These are phyloP conservation scores for Lepidothrix coronata DNA, from an alignment of 2,113 vertebrate genomes.

Conservation along the genomic window DNA sequence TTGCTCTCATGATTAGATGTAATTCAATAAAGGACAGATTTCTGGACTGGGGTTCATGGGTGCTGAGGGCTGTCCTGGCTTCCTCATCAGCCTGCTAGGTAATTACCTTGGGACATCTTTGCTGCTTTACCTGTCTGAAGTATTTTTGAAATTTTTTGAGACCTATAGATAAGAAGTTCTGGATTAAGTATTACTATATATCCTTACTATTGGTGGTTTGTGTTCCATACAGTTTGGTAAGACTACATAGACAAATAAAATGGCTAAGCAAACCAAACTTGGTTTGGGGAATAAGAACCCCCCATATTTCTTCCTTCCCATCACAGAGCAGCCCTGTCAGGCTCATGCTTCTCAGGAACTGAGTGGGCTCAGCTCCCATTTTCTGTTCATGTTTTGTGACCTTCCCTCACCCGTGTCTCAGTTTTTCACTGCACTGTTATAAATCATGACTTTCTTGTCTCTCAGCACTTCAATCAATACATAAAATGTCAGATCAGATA, in stretches of 20 bases:
- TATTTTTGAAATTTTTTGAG: not conserved
- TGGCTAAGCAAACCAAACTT: not conserved
- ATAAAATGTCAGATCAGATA: constrained; percentile 19
- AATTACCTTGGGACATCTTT: not conserved
- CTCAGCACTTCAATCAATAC: constrained; percentile 14
- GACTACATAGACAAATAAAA: not conserved
- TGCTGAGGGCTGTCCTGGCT: not conserved
- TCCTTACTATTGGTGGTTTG: not conserved
- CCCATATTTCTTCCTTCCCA: not conserved
- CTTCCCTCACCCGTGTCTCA: not conserved
- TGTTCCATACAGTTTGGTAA: not conserved
- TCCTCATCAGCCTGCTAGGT: not conserved
- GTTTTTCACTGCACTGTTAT: not conserved
- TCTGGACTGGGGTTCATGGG: not conserved
- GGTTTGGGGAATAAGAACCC: not conserved
- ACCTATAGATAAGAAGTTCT: not conserved
- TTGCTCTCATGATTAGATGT: not conserved
- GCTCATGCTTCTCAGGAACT: not conserved
- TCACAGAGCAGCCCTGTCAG: not conserved
- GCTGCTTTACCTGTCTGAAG: not conserved
- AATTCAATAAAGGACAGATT: not conserved
- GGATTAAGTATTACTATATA: not conserved
- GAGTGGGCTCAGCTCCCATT: not conserved
- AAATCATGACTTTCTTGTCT: not conserved
- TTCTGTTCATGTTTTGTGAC: not conserved